These are phyloP conservation scores for Poecilus cupreus DNA, from an alignment of 2,888 invertebrate genomes.

Conservation along the genomic window DNA sequence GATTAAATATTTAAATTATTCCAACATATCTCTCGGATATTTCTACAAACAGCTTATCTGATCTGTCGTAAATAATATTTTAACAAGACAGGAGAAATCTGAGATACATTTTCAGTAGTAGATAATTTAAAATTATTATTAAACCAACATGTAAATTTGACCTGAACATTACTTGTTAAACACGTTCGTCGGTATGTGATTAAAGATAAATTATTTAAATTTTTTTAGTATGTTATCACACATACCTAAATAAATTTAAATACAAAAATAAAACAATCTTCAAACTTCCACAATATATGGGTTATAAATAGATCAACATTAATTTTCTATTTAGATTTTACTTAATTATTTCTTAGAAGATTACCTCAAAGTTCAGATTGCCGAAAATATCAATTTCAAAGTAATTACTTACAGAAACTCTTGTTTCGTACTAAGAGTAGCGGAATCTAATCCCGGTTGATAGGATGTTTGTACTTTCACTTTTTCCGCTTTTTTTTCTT, in stretches of 20 bases:
- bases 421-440: too few species aligned
- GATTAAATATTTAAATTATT: conserved; percentile 2
- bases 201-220: conserved; percentile 7
- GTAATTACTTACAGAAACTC: too few species aligned
- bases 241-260: conserved; percentile 17
- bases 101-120: conserved; percentile 7
- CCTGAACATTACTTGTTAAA: conserved; percentile 12
- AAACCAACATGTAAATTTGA: not conserved
- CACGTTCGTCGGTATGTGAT: not conserved
- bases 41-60: conserved; percentile 14
- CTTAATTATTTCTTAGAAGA: conserved; percentile 23
- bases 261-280: not conserved
- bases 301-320: not conserved
- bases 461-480: too few species aligned
- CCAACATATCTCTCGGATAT: not conserved
- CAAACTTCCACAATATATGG: not conserved
- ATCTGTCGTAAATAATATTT: conserved; percentile 20
- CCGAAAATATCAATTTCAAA: conserved; percentile 6
- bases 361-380: not conserved
- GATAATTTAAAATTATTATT: not conserved
- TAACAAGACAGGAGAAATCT: conserved; percentile 28
- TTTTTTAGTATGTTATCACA: not conserved
- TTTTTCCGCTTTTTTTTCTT: too few species aligned
- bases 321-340: conserved; percentile 19
- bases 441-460: too few species aligned